phyloP scores from a whole-genome alignment of 2,797 vertebrate species.

The Cynopterus sphinx region DNA sequence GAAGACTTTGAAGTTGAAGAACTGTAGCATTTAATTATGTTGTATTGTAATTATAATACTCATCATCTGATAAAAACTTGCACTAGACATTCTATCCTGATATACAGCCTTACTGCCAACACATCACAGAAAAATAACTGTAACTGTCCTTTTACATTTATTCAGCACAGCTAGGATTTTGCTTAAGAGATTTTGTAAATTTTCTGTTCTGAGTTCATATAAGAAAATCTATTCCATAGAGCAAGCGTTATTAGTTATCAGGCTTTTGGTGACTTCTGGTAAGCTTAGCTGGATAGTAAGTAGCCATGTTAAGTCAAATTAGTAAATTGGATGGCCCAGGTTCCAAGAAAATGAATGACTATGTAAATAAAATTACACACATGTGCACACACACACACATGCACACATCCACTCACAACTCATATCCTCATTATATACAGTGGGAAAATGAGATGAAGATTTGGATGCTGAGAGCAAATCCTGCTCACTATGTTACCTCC shows the following conservation, averaged over 20 bases:
- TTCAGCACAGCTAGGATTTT: background rate
- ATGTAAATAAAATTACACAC: background rate
- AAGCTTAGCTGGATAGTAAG: conserved; percentile 29
- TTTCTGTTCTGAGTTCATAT: background rate
- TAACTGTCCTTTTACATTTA: background rate
- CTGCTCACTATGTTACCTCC: background rate
- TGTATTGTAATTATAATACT: background rate
- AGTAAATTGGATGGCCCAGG: background rate
- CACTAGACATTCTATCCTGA: background rate
- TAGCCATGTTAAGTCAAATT: background rate
- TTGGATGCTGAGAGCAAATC: background rate
- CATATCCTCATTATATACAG: background rate
- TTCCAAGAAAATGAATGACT: background rate
- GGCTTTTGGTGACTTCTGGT: background rate
- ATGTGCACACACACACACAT: background rate
- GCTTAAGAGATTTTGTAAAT: background rate
- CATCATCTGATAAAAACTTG: background rate
- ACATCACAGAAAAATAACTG: background rate
- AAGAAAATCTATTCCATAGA: background rate
- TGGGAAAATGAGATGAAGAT: background rate
- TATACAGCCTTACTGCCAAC: background rate
- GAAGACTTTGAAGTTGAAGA: conserved; percentile 40
- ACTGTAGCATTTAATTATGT: conserved; percentile 1
- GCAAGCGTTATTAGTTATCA: background rate
- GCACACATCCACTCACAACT: background rate